Evolutionary conservation across 2,888 invertebrate species (phyloP), one percentile per base, ranked within the genome.

Genomic region (Lycocerus yunnanus): DNA sequence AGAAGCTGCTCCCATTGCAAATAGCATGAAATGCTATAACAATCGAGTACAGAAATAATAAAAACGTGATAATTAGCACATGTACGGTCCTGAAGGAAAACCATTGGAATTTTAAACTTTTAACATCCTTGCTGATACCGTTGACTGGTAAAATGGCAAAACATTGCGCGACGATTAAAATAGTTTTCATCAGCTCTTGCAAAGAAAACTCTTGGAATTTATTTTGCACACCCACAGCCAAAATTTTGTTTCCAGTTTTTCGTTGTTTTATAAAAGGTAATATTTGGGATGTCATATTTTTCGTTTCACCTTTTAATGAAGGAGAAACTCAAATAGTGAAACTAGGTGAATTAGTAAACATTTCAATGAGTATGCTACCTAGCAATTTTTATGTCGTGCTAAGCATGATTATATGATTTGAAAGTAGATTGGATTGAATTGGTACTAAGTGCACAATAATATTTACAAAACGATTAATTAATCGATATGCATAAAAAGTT

Each of bases 71-170:
- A 14, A 15, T 15, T 10, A 69, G 1, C 3, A 66, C 20, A 18
- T 76, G 71, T 10, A 73, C 11, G 8, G 67, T 71, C 71, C 68
- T 73, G 43, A 68, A 18, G 9, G 73, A 71, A 13, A 60, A n/a
- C 76, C 76, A 76, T 61, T 66, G 58, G 68, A 76, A 76, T 65
- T 73, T 27, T 15, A 76, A 65, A 20, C 65, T 58, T 43, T 67
- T 15, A 4, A 27, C 65, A 43, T 58, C 18, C 18, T 68, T 59
- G 0, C 15, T 43, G 16, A 76, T 15, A 10, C 76, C 76, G 71
- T 76, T 58, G n/a, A 76, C 61, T 11, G 76, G 76, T 16, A 76
- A 58, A 60, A 73, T 6, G 15, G 76, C 67, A 58, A 71, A 76
- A 66, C 58, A 71, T 58, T 76, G 76, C 15, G 70, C 67, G 2